Evolutionary conservation across 2,797 vertebrate species (phyloP), one percentile per base, ranked within the genome.

Genomic region (Takifugu rubripes): DNA sequence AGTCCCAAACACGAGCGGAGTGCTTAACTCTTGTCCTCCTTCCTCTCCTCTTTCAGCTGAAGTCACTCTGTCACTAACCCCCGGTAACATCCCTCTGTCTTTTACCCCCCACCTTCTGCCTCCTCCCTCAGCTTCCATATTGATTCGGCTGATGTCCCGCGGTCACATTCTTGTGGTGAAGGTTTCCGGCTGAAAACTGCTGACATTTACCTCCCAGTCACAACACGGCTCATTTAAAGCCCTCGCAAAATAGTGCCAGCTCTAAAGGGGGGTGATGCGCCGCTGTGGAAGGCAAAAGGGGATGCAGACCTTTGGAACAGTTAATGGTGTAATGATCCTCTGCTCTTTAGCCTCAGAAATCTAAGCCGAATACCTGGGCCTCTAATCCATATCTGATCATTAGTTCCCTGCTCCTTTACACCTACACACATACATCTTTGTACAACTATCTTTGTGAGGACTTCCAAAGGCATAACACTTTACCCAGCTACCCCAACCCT

Each of bases 121-220:
- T 52, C 61, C 31, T 50, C 60, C 60, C 44, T 55, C 64, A 49
- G 31, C 70, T 58, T 49, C 74, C 72, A 70, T 78, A 87, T 87
- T 77, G 88, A 89, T 89, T 84, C 60, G 77, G 81, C 83, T 42
- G 29, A 70, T 44, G 65, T 83, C 88, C 86, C 55, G 81, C n/a
- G 46, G 88, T 86, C 78, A 77, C 81, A 84, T 88, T 88, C 87
- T 89, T 83, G 86, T 77, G 83, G 84, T 3, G 80, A 87, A 79
- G 82, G 74, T 85, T 88, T 89, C 88, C 88, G 83, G 85, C 74
- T n/a, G 44, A 85, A 83, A 79, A 53, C 51, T 48, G 2, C 58
- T 86, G 85, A 88, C 88, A 85, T 87, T 85, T 84, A 78, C 64
- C 70, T 69, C 72, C 15, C 63, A 68, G 79, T 75, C 66, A 61